phyloP scores from a whole-genome alignment of 1,140 invertebrate species.

The Parapsyche elsis region DNA sequence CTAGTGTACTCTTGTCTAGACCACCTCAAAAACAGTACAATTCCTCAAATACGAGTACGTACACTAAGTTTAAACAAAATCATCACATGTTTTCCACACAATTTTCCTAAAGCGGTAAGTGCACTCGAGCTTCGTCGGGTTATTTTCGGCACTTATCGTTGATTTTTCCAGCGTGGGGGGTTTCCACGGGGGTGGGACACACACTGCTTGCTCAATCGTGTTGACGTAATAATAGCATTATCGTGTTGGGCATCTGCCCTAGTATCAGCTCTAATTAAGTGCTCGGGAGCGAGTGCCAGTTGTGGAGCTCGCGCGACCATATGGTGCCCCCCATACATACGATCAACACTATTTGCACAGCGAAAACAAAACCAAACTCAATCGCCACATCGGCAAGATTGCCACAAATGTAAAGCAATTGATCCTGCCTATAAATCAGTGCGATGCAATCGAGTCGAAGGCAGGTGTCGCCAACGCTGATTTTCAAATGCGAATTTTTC shows the following conservation, averaged over 20 bases:
- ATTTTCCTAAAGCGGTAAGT: too few species aligned
- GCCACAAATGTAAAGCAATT: neutral
- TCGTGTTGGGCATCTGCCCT: neutral
- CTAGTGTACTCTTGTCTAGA: too few species aligned
- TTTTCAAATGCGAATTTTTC: too few species aligned
- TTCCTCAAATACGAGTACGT: too few species aligned
- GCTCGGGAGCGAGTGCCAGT: neutral
- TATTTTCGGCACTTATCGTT: too few species aligned
- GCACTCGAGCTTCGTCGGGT: too few species aligned
- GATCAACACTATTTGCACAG: neutral
- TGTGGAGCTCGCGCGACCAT: neutral
- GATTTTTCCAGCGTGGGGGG: neutral
- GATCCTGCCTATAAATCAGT: neutral
- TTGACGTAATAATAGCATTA: slow-evolving; percentile 11
- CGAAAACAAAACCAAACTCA: neutral
- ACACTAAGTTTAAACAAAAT: too few species aligned
- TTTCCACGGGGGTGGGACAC: neutral
- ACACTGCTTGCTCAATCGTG: neutral
- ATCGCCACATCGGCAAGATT: neutral
- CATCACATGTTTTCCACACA: too few species aligned
- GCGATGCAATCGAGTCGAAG: neutral
- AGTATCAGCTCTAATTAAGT: neutral
- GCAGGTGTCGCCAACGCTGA: neutral
- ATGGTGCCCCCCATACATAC: too few species aligned
- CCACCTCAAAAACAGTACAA: too few species aligned